These are phyloP conservation scores for Heliconius aoede DNA, from an alignment of 2,888 invertebrate species.

Conservation along the genomic window DNA sequence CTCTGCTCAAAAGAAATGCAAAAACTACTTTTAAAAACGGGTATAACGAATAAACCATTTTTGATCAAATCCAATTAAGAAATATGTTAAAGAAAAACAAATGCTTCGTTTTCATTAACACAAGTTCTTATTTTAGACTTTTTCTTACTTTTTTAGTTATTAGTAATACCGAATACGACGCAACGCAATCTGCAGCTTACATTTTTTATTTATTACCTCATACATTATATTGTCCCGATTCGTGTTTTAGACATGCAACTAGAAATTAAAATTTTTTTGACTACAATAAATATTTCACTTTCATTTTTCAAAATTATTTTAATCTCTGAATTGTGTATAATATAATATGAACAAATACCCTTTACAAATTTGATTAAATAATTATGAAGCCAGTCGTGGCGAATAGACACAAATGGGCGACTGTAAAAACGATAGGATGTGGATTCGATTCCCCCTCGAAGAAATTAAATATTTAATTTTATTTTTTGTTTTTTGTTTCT, in stretches of 20 bases:
- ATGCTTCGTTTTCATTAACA: neutral
- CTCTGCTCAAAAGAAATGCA: neutral
- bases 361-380: too few species aligned
- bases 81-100: neutral
- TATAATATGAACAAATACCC: too few species aligned
- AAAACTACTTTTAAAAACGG: neutral
- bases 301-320: too few species aligned
- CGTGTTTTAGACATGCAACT: slow-evolving; percentile 14
- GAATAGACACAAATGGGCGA: too few species aligned
- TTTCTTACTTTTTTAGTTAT: slow-evolving; percentile 20
- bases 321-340: too few species aligned
- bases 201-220: slow-evolving; percentile 25
- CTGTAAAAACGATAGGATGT: too few species aligned
- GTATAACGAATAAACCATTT: neutral
- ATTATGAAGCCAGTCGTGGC: too few species aligned
- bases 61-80: neutral
- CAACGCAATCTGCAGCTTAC: slow-evolving; percentile 23
- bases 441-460: too few species aligned
- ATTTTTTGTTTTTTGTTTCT: too few species aligned
- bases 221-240: slow-evolving; percentile 18
- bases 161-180: slow-evolving; percentile 22
- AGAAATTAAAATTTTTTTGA: slow-evolving; percentile 23
- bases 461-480: too few species aligned
- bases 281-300: too few species aligned
- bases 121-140: neutral